A percentile compares a stretch with the other conserved stretches of the same genome.
phyloP scores from a whole-genome alignment of 2,797 vertebrate species.

The Heliangelus exortis region DNA sequence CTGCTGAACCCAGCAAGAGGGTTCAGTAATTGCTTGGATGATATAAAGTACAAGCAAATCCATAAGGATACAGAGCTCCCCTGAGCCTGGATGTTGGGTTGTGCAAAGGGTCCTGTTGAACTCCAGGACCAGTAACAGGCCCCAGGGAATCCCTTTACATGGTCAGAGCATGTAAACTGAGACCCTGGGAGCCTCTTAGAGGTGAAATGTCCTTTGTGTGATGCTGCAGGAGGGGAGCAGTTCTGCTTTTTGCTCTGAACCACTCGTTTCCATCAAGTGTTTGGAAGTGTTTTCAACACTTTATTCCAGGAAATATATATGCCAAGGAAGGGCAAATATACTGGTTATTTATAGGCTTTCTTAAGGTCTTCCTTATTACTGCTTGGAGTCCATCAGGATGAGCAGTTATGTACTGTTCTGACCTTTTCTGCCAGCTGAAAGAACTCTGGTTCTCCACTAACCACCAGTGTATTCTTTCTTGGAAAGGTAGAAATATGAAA shows the following conservation, averaged over 20 bases:
- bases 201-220: fast-evolving
- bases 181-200: background rate
- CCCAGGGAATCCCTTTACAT: fast-evolving
- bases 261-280: background rate
- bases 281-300: background rate
- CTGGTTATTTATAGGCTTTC: constrained; percentile 24
- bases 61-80: background rate
- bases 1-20: background rate
- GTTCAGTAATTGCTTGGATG: background rate
- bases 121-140: background rate
- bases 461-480: background rate
- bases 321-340: constrained; percentile 25
- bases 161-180: background rate
- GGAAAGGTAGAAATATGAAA: background rate
- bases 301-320: constrained; percentile 14
- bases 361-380: constrained; percentile 23
- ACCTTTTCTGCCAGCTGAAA: constrained; percentile 48
- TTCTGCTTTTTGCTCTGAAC: background rate
- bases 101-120: background rate
- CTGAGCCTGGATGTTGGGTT: background rate
- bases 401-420: constrained; percentile 33
- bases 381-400: constrained; percentile 9
- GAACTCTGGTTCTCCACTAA: constrained; percentile 1
- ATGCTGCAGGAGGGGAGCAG: background rate
- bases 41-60: background rate